Evolutionary conservation across 2,888 invertebrate species (phyloP), one percentile per base, ranked within the genome.

Genomic region (Cephus runcator): DNA sequence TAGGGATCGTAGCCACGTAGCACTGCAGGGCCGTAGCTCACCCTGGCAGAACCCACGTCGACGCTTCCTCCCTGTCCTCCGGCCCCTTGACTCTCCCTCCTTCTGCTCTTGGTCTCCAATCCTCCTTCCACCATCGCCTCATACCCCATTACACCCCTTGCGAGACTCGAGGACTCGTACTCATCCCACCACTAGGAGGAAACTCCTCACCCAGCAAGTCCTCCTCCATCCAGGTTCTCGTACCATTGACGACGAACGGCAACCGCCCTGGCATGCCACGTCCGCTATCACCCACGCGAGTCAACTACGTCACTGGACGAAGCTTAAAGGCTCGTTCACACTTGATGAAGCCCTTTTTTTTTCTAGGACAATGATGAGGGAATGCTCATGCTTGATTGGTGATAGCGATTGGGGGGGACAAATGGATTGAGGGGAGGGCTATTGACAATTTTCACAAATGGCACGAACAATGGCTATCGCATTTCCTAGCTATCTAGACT

Each of bases 241-340:
- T 56, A 23, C 56, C 56, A 56, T 23, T 56, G 56, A 56, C 56
- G 56, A 56, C 9, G 56, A 56, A 56, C 23, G 56, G 56, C 56
- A 81, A 81, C 80, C 82, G 81, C 79, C 78, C 80, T 75, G 77
- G 69, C 77, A 79, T 79, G 79, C 81, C 82, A 80, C 80, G 77
- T 82, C 80, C 79, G 79, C 82, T 82, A 82, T 82, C 82, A 82
- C 77, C 82, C 82, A 80, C 77, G 79, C 80, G 80, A 82, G 79
- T 80, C 82, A 82, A 82, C 79, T 80, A 82, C 82, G 82, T 82
- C 82, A 82, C 82, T 73, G 79, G 73, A 75, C 77, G 73, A 74
- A 69, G 34, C 80, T 35, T 82, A 73, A 82, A 82, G 80, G 79
- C 34, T 75, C 69, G 69, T 76, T 77, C 82, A 82, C 79, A 82